Evolutionary conservation across 2,888 invertebrate species (phyloP), one percentile per base, ranked within the genome.

Genomic region (Oscheius sp.): DNA sequence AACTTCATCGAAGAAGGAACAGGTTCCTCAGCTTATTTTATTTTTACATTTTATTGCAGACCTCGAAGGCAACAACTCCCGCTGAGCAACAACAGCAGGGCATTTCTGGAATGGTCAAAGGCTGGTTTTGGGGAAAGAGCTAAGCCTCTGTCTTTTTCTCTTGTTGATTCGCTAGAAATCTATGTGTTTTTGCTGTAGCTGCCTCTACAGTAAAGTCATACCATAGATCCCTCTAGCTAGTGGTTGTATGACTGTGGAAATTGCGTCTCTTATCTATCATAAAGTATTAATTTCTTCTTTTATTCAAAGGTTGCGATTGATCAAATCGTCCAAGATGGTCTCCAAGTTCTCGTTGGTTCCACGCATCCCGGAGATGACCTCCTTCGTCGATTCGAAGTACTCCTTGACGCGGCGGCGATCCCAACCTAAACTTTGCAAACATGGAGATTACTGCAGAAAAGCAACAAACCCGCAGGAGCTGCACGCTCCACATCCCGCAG

Each of bases 401-500:
- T 85, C 82, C 61, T 73, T 80, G 10, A 81, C 81, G 15, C 81
- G 57, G 20, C 75, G 69, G 39, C 72, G 72, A 27, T 78, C 80
- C 84, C 84, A 85, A 25, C 84, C 85, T 45, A 79, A n/a, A n/a
- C n/a, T n/a, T n/a, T n/a, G n/a, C n/a, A n/a, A n/a, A n/a, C n/a
- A n/a, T n/a, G n/a, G n/a, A n/a, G n/a, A n/a, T n/a, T n/a, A n/a
- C n/a, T n/a, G n/a, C n/a, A n/a, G n/a, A n/a, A n/a, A n/a, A n/a
- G n/a, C n/a, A n/a, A n/a, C n/a, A n/a, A n/a, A n/a, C n/a, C n/a
- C n/a, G n/a, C 57, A 34, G 85, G 85, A 15, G 79, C 88, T 1
- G 87, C 87, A 23, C 88, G 87, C 31, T 90, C 88, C 50, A 93
- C 86, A 87, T 93, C 93, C 55, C 92, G 87, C 15, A 93, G 88